Base-by-base conservation (phyloP, 2,113 vertebrate genomes). In the Ammodramus savannarum region DNA sequence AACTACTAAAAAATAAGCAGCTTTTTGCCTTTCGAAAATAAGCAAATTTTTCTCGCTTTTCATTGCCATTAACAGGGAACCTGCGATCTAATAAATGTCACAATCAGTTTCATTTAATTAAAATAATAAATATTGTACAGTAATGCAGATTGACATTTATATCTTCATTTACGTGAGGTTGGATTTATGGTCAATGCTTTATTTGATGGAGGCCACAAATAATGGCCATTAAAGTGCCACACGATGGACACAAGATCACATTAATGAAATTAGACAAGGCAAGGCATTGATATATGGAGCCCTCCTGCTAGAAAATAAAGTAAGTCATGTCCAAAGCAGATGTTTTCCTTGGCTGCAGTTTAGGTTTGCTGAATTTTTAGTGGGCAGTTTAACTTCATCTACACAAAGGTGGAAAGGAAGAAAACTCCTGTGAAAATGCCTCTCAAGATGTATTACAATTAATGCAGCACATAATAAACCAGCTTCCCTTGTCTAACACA, bases 81-180 rank as follows among this genome's bases (percentile, higher is more conserved):
- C 98, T 97, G 96, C 87, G 98, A 98, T 98, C 97, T 98, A 99
- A 98, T 99, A 99, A 99, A 98, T 97, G 98, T 98, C 99, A 98
- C 98, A 97, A 98, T 98, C 94, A 96, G 98, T 99, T 99, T 99
- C 98, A 97, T 98, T 98, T 99, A 99, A 99, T 99, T 99, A 99
- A 99, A 99, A 99, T 98, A 99, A 99, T 98, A 99, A 99, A 98
- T 99, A 99, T 98, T 98, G 98, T 97, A 97, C 97, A 97, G 98
- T 98, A 98, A 98, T 98, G 97, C 98, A 97, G 98, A 98, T 97
- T 98, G 98, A 98, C 99, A 97, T 98, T 99, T 99, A 98, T 97
- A 97, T 92, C 97, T 98, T 97, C 97, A 97, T 98, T 98, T 98
- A 98, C 92, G 95, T 98, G 98, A 97, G 44, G 66, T 12, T 97